Conservation (phyloP, 1,140 invertebrate species). For the Berghia stephanieae region DNA sequence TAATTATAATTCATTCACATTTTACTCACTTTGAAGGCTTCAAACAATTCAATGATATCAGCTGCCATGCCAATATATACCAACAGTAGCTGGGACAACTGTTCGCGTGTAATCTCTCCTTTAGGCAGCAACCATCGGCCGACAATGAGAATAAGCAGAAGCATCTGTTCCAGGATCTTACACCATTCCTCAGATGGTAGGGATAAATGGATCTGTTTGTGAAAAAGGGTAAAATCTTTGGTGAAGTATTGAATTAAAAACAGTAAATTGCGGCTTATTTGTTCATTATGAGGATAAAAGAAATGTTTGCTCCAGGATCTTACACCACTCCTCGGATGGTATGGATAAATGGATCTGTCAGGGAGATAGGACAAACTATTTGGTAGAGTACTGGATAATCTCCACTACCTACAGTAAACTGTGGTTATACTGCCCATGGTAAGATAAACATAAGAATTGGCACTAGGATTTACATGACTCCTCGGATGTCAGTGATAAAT, state of each 20-base stretch:
- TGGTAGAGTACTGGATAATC: neutral
- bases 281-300: constrained; percentile 67
- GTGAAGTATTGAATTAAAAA: neutral
- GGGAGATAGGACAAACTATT: constrained; percentile 19
- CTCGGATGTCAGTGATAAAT: neutral
- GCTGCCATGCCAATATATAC: constrained; percentile 82
- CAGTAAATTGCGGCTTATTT: neutral
- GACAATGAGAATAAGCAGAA: constrained; percentile 87
- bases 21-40: constrained; percentile 49
- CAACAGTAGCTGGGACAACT: constrained; percentile 86
- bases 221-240: constrained; percentile 6
- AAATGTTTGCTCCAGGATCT: constrained; percentile 85
- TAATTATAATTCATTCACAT: no score
- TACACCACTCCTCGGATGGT: constrained; percentile 69
- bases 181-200: constrained; percentile 72
- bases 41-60: constrained; percentile 94
- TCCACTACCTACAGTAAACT: neutral
- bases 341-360: constrained; percentile 21
- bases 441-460: constrained; percentile 80
- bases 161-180: constrained; percentile 85
- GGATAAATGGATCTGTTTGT: constrained; percentile 33
- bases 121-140: constrained; percentile 88
- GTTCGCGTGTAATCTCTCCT: constrained; percentile 88
- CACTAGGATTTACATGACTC: constrained; percentile 81
- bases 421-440: neutral